Evolutionary conservation across 2,888 invertebrate species (phyloP).

Genomic region (Dasysyrphus tricinctus): DNA sequence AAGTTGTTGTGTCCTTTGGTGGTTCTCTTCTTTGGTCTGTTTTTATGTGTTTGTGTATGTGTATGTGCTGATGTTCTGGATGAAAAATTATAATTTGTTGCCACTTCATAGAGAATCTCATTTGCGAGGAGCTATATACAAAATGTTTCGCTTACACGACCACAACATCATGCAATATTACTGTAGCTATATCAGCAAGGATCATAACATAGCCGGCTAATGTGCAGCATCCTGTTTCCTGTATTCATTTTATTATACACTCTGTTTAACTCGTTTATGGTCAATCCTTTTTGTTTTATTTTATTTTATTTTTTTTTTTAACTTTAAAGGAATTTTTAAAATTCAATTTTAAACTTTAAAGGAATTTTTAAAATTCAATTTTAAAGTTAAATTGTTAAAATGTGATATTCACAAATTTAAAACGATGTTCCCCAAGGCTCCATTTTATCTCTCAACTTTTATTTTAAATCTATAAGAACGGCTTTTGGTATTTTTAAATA

Average conservation of each 20-base stretch:
- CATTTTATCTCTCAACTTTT: background rate
- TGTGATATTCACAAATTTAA: too few species aligned
- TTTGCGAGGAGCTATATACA: constrained; percentile 28
- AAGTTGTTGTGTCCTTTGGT: constrained; percentile 39
- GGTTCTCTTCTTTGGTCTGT: background rate
- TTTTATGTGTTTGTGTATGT: background rate
- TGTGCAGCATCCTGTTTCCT: constrained; percentile 55
- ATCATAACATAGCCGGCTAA: constrained; percentile 36
- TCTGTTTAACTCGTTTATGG: background rate
- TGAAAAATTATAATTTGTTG: constrained; percentile 65
- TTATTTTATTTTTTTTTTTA: background rate
- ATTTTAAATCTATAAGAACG: too few species aligned
- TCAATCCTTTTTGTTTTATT: background rate
- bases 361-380: too few species aligned
- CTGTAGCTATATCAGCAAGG: constrained; percentile 8
- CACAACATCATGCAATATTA: constrained; percentile 39
- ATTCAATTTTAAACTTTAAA: background rate
- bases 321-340: background rate
- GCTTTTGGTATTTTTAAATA: too few species aligned
- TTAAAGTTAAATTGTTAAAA: too few species aligned
- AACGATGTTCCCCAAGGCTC: background rate
- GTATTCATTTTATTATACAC: background rate
- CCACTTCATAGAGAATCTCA: constrained; percentile 61
- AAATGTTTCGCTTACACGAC: constrained; percentile 53
- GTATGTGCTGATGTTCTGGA: constrained; percentile 35